A percentile compares a stretch with the other conserved stretches of the same genome.
Conservation (phyloP, 2,797 vertebrate genomes). For the Phrynocephalus vlangalii region DNA sequence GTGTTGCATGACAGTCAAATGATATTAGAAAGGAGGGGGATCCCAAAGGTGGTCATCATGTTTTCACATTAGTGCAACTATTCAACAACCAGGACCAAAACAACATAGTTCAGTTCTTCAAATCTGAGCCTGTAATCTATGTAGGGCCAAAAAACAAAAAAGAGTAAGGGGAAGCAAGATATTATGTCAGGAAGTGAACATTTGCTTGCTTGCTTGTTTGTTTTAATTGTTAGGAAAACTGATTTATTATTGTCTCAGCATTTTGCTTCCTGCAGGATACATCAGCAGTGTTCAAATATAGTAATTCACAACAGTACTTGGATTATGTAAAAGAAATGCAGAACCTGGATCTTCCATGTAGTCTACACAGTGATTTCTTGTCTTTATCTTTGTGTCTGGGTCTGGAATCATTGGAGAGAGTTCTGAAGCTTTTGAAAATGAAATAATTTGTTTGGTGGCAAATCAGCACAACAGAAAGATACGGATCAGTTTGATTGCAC, state of each 20-base stretch:
- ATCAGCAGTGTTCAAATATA: slow-evolving; percentile 33
- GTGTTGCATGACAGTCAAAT: background rate
- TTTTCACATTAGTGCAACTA: background rate
- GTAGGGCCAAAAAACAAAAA: background rate
- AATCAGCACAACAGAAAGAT: background rate
- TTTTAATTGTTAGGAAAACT: slow-evolving; percentile 34
- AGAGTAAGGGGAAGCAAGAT: background rate
- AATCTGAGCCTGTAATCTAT: background rate
- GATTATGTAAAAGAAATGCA: background rate
- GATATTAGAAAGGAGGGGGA: too few relatives aligned
- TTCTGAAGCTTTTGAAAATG: too few relatives aligned
- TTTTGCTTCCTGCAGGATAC: slow-evolving; percentile 45
- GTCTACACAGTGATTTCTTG: background rate
- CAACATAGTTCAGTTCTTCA: background rate
- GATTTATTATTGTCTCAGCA: background rate
- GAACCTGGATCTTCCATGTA: background rate
- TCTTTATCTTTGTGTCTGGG: too few relatives aligned
- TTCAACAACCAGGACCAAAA: background rate
- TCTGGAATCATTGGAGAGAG: too few relatives aligned
- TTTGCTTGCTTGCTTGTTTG: background rate
- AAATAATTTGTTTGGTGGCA: background rate
- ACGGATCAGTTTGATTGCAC: background rate
- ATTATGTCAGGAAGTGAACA: background rate
- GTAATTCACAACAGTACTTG: background rate
- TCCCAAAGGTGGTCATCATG: background rate